Percentiles rank a stretch among this genome's conserved stretches.
Evolutionary conservation across 1,140 invertebrate species (phyloP).

Genomic region (Cydia pomonella): DNA sequence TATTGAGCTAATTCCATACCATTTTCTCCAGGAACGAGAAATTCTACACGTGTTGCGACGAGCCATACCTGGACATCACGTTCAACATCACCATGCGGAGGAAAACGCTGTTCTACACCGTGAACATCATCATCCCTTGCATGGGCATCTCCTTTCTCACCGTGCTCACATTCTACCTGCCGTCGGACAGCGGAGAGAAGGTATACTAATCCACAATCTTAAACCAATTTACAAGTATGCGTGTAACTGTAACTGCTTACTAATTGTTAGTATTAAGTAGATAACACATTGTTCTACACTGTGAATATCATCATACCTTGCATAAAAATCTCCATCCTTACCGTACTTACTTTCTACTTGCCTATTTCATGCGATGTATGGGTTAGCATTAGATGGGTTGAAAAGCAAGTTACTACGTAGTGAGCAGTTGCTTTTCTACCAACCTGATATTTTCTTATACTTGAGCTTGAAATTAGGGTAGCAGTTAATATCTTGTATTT

Average conservation of each 20-base stretch:
- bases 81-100: slow-evolving; percentile 99
- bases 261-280: too few species aligned
- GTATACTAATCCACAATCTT: slow-evolving; percentile 81
- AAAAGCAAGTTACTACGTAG: too few species aligned
- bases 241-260: neutral
- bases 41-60: slow-evolving; percentile 98
- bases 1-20: too few species aligned
- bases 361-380: slow-evolving; percentile 77
- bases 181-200: slow-evolving; percentile 99
- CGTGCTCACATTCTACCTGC: slow-evolving; percentile 98
- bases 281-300: slow-evolving; percentile 97
- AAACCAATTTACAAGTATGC: neutral
- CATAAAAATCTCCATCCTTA: slow-evolving; percentile 99
- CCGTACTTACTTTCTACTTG: slow-evolving; percentile 98
- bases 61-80: slow-evolving; percentile 98
- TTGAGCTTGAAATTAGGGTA: too few species aligned
- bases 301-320: slow-evolving; percentile 98
- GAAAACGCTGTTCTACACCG: slow-evolving; percentile 98
- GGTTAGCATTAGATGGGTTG: too few species aligned
- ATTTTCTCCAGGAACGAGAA: slow-evolving; percentile 90
- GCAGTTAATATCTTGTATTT: too few species aligned
- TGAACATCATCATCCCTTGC: slow-evolving; percentile 98
- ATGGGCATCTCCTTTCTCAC: slow-evolving; percentile 99
- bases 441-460: too few species aligned
- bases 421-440: too few species aligned